Percentiles rank a stretch among this genome's conserved stretches.
Conservation (phyloP, 2,797 vertebrate genomes). For the Acomys russatus region DNA sequence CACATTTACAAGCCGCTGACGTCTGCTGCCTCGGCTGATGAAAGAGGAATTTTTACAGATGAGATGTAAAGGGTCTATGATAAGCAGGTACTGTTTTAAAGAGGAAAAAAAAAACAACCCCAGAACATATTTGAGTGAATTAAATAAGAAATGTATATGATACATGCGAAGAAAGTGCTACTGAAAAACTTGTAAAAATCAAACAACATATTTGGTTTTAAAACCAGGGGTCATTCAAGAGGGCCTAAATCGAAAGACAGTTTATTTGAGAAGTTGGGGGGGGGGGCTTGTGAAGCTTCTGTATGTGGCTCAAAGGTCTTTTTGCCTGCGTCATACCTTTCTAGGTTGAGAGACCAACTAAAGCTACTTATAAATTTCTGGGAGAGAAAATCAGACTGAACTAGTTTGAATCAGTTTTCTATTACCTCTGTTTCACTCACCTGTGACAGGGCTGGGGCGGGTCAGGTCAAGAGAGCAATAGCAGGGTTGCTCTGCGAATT, state of each 20-base stretch:
- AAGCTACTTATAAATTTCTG: constrained; percentile 41
- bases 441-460: neutral
- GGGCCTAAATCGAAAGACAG: constrained; percentile 18
- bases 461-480: neutral
- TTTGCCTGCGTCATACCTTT: constrained; percentile 21
- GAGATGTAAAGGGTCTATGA: constrained; percentile 55
- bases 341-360: constrained; percentile 7
- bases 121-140: constrained; percentile 59
- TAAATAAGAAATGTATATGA: constrained; percentile 46
- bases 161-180: constrained; percentile 58
- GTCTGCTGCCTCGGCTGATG: constrained; percentile 34
- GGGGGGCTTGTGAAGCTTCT: neutral
- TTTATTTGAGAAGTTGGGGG: neutral
- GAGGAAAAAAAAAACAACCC: neutral
- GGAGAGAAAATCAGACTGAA: constrained; percentile 25
- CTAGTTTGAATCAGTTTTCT: neutral
- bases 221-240: neutral
- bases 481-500: neutral
- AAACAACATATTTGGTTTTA: constrained; percentile 22
- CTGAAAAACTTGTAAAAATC: neutral
- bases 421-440: neutral
- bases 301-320: neutral
- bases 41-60: constrained; percentile 70
- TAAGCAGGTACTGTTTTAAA: constrained; percentile 26
- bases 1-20: constrained; percentile 65